Evolutionary conservation across 2,888 invertebrate species (phyloP).

Genomic region (Bugula neritina): DNA sequence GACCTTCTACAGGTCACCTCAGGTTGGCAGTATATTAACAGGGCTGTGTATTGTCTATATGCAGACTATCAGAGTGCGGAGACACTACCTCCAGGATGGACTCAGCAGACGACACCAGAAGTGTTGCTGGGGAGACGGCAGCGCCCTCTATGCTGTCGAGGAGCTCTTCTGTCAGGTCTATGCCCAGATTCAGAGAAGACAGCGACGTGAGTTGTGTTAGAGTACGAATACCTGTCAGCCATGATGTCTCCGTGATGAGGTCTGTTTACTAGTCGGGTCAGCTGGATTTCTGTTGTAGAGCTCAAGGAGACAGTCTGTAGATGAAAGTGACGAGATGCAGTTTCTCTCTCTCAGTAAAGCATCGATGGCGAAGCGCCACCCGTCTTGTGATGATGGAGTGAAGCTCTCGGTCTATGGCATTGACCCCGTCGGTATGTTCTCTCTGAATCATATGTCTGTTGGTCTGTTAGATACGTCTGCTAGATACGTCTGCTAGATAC

Average conservation of each 20-base stretch:
- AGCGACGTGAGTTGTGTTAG: conserved; percentile 21
- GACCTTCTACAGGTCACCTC: no score
- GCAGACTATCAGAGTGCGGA: neutral
- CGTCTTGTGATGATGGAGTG: neutral
- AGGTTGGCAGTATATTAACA: no score
- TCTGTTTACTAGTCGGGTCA: no score
- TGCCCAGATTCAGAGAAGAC: neutral
- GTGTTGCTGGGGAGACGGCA: neutral
- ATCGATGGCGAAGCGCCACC: neutral
- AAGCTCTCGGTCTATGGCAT: conserved; percentile 66
- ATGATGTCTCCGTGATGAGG: no score
- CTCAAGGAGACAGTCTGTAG: conserved; percentile 4
- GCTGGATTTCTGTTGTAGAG: neutral
- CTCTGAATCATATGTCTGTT: no score
- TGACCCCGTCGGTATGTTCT: conserved; percentile 61
- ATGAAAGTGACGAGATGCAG: neutral
- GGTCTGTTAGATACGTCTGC: no score
- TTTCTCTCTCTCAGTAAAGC: neutral
- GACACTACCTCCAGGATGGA: neutral
- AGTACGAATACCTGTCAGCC: no score
- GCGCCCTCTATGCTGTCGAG: neutral
- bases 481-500: no score
- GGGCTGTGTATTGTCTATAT: no score
- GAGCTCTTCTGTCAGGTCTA: conserved; percentile 16
- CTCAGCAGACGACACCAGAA: neutral